Conservation (phyloP, 2,797 vertebrate genomes). For the Antrozous pallidus region DNA sequence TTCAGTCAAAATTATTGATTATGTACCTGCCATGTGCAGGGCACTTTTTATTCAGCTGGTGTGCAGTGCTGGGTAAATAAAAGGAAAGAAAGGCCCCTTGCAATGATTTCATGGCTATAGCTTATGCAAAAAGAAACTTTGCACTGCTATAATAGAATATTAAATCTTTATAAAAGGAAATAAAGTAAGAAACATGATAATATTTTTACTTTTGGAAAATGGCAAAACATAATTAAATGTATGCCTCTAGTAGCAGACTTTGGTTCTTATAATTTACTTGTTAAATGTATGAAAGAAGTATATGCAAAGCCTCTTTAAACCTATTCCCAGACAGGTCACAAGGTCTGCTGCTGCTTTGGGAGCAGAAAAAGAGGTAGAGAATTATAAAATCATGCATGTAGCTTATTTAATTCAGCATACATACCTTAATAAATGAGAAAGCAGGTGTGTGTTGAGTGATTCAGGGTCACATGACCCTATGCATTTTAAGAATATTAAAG, state of each 20-base stretch:
- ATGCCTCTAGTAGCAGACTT: background rate
- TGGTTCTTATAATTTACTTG: background rate
- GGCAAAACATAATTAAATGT: background rate
- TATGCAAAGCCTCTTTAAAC: background rate
- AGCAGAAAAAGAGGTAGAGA: background rate
- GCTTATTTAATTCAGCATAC: background rate
- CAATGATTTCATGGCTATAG: background rate
- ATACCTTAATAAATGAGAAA: background rate
- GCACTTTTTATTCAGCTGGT: background rate
- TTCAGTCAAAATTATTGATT: background rate
- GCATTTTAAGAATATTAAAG: background rate
- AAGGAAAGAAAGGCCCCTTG: background rate
- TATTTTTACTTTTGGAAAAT: background rate
- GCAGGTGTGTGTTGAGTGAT: no score
- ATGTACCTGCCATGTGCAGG: background rate
- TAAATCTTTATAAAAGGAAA: background rate
- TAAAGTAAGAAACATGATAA: background rate
- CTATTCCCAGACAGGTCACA: background rate
- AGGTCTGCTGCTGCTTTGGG: background rate
- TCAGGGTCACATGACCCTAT: background rate
- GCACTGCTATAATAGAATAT: background rate
- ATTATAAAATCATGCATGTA: background rate
- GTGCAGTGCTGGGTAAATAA: background rate
- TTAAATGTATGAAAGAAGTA: background rate
- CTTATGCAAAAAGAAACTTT: background rate